These are phyloP conservation scores for Solea senegalensis DNA, from an alignment of 2,113 vertebrate species.

Conservation along the genomic window DNA sequence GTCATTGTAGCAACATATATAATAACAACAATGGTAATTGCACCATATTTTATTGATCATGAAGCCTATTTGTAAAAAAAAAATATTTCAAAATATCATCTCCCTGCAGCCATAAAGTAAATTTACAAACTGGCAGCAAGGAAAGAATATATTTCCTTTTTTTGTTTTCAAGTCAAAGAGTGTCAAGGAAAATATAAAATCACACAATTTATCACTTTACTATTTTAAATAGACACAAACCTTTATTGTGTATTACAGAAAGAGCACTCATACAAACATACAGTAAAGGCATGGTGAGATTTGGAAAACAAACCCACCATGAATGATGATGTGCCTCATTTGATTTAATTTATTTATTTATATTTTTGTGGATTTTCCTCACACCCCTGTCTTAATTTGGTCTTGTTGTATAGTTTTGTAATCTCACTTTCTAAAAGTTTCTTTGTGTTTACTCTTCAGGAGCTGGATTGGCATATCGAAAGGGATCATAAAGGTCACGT, in stretches of 20 bases:
- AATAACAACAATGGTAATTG: too few species aligned
- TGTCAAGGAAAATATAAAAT: constrained; percentile 4
- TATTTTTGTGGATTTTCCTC: neutral
- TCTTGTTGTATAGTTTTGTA: constrained; percentile 3
- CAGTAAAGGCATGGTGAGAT: neutral
- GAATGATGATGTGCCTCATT: neutral
- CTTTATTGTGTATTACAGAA: neutral
- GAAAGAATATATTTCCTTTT: too few species aligned
- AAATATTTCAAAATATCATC: too few species aligned
- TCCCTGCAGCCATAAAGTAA: too few species aligned
- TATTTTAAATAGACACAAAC: constrained; percentile 23
- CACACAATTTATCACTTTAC: constrained; percentile 14
- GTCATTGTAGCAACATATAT: too few species aligned
- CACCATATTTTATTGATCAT: too few species aligned
- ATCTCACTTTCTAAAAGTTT: neutral
- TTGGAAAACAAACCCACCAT: neutral
- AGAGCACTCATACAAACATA: neutral
- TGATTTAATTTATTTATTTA: neutral
- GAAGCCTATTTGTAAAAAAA: too few species aligned
- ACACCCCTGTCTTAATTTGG: neutral
- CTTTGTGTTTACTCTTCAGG: constrained; percentile 46
- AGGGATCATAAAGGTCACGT: constrained; percentile 73
- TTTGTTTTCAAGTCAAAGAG: too few species aligned
- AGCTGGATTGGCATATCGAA: constrained; percentile 51
- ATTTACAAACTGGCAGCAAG: too few species aligned